These are phyloP conservation scores for Galemys pyrenaicus DNA, from an alignment of 2,113 vertebrate species.

Conservation along the genomic window DNA sequence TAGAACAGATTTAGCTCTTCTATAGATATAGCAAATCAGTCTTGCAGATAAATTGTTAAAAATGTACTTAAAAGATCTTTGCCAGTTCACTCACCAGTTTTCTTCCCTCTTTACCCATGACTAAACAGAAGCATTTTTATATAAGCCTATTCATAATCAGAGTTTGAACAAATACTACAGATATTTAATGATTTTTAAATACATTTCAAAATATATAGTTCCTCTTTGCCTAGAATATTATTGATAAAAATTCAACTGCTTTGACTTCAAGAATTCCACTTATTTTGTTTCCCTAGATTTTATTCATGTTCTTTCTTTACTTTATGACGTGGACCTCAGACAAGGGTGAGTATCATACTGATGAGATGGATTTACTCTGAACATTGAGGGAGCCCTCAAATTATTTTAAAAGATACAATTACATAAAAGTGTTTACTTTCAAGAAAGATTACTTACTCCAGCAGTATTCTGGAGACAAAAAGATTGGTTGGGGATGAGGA, in stretches of 20 bases:
- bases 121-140: constrained; percentile 22
- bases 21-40: constrained; percentile 73
- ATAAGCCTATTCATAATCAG: constrained; percentile 6
- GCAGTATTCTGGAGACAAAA: not conserved
- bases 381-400: not conserved
- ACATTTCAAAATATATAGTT: constrained; percentile 10
- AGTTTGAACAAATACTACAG: not conserved
- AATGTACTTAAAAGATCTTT: constrained; percentile 46
- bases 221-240: not conserved
- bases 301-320: not conserved
- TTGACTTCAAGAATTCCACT: constrained; percentile 23
- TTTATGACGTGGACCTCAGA: not conserved
- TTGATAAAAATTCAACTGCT: not conserved
- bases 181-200: not conserved
- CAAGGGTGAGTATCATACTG: not conserved
- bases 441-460: not conserved
- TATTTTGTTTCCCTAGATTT: not conserved
- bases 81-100: not conserved
- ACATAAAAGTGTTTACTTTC: not conserved
- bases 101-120: not conserved
- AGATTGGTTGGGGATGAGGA: not conserved
- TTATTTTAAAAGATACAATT: not conserved
- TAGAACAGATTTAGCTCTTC: constrained; percentile 72
- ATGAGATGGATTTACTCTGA: not conserved
- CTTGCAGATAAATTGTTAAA: constrained; percentile 45